Percentiles rank a stretch among this genome's conserved stretches.
Conservation (phyloP, 2,113 vertebrate species). For the Camelus dromedarius region DNA sequence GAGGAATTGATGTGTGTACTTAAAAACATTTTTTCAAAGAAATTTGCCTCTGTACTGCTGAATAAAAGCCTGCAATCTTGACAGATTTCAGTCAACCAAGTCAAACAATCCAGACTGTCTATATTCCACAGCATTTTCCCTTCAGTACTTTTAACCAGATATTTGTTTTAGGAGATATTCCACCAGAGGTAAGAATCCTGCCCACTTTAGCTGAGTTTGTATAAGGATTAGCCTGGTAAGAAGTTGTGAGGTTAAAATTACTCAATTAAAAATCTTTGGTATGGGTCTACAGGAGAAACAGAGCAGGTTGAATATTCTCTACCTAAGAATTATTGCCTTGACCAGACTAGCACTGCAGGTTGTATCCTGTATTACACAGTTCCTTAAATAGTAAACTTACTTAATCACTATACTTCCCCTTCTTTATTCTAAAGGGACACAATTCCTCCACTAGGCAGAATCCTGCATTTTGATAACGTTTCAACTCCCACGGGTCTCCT, state of each 20-base stretch:
- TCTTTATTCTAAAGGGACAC: neutral
- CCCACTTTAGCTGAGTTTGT: neutral
- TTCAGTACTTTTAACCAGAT: slow-evolving; percentile 30
- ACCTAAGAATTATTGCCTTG: neutral
- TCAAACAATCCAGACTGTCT: neutral
- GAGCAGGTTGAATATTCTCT: neutral
- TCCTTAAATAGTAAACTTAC: neutral
- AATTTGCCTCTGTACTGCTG: slow-evolving; percentile 32
- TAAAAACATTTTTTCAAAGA: slow-evolving; percentile 73
- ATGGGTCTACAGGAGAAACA: neutral
- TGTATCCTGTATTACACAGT: neutral
- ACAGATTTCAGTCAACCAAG: slow-evolving; percentile 57
- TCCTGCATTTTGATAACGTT: neutral
- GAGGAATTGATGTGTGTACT: slow-evolving; percentile 69
- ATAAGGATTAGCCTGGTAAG: neutral
- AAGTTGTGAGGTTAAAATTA: slow-evolving; percentile 33
- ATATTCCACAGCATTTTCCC: neutral
- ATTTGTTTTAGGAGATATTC: slow-evolving; percentile 27
- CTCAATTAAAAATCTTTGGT: slow-evolving; percentile 22
- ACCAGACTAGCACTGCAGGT: neutral
- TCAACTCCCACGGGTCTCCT: neutral
- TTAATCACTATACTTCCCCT: neutral
- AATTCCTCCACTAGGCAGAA: neutral
- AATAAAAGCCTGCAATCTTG: slow-evolving; percentile 65
- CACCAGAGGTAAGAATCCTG: neutral